Evolutionary conservation across 2,113 vertebrate genomes (phyloP), one percentile per base, ranked within the genome.

Genomic region (Pandion haliaetus): DNA sequence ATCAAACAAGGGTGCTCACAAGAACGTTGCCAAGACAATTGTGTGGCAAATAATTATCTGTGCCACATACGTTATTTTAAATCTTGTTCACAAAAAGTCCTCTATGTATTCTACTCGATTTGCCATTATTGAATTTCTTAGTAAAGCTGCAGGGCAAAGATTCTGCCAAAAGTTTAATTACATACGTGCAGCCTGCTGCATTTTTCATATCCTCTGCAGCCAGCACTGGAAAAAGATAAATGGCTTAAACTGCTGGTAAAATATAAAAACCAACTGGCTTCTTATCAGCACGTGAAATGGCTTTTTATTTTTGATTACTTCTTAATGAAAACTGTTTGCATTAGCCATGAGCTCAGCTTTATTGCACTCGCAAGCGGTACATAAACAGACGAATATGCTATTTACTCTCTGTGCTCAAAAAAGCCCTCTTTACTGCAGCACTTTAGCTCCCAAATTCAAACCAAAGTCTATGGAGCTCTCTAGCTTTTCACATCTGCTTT

Each of bases 121-220:
- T 91, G 57, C 94, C 94, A 91, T 97, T 90, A 97, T 79, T 96
- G 95, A 95, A 97, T 97, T 97, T 97, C 90, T 95, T 8, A 42
- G 71, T 8, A 92, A 95, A 96, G 97, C 97, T 96, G 82, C 45
- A 58, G 97, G 97, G 96, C 82, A 92, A 91, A 87, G 93, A 93
- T 86, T 88, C 81, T 96, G 93, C 96, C 90, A 94, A 84, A 92
- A 95, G 95, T 97, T 97, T 98, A 97, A 97, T 97, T 97, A 97
- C 77, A 70, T 77, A 31, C 15, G 81, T 81, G 94, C 67, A 82
- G 85, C 91, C 61, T 59, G 67, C 85, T 93, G 73, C 82, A 94
- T 96, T 97, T 95, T 95, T 96, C 96, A 95, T 55, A 82, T 86
- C 83, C 94, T 95, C 28, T 8, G 83, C 85, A 96, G 96, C 95